Conservation (phyloP, 2,113 vertebrate species). For the Poeciliopsis retropinna region DNA sequence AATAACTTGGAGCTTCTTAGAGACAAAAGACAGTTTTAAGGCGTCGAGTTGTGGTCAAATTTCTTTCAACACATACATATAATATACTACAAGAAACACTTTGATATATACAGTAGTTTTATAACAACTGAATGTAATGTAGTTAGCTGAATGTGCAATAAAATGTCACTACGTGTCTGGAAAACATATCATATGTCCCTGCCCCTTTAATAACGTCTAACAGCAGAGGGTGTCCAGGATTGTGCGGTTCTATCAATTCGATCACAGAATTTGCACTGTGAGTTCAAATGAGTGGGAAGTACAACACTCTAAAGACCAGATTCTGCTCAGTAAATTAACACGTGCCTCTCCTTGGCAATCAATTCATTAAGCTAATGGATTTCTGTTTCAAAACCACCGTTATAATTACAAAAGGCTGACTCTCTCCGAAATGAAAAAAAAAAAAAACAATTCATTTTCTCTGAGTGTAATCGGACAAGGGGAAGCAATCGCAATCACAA, state of each 20-base stretch:
- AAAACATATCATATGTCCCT: no score
- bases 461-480: constrained; percentile 35
- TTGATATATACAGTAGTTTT: no score
- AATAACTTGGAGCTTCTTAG: no score
- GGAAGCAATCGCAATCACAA: constrained; percentile 18
- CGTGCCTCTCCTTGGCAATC: constrained; percentile 36
- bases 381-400: constrained; percentile 35
- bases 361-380: constrained; percentile 62
- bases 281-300: constrained; percentile 15
- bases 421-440: constrained; percentile 35
- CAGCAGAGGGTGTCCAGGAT: no score
- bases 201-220: no score
- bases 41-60: no score
- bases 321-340: constrained; percentile 36
- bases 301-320: constrained; percentile 27
- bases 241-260: not conserved
- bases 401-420: constrained; percentile 46
- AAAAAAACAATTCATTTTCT: constrained; percentile 47
- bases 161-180: no score
- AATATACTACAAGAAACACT: no score
- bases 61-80: no score
- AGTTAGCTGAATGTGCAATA: no score
- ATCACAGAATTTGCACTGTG: not conserved
- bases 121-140: no score
- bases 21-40: no score